phyloP scores from a whole-genome alignment of 2,888 invertebrate species.

The Nasonovia ribisnigri region DNA sequence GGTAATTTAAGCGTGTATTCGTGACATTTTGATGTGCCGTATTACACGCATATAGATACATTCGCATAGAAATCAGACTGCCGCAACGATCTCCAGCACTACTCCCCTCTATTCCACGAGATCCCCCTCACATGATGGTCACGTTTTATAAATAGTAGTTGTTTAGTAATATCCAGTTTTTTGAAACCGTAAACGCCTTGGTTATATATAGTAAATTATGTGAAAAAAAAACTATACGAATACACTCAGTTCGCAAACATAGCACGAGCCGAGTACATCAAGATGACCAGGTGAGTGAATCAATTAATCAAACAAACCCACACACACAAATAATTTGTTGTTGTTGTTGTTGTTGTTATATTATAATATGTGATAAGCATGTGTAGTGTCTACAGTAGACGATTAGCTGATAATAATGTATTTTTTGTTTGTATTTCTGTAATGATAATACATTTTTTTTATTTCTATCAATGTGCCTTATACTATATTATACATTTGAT shows the following conservation, averaged over 20 bases:
- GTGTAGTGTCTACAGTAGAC: no score
- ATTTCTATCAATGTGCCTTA: background rate
- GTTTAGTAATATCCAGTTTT: conserved; percentile 57
- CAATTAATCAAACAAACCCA: conserved; percentile 14
- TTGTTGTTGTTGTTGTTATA: background rate
- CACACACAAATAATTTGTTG: background rate
- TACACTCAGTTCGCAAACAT: conserved; percentile 49
- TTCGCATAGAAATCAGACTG: conserved; percentile 46
- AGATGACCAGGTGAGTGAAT: conserved; percentile 53
- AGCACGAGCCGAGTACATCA: conserved; percentile 41
- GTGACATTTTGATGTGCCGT: conserved; percentile 32
- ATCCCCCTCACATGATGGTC: conserved; percentile 25
- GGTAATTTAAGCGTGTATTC: conserved; percentile 9
- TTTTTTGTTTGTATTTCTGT: background rate
- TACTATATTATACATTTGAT: background rate
- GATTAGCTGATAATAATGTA: background rate
- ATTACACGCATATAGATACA: background rate
- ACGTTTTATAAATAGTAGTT: conserved; percentile 30
- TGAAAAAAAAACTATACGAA: background rate
- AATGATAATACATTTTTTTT: background rate
- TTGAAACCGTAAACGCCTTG: conserved; percentile 39
- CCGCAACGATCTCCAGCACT: background rate
- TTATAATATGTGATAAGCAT: background rate
- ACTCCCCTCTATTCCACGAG: conserved; percentile 2
- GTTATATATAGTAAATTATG: conserved; percentile 32